Conservation (phyloP, 2,797 vertebrate species). For the Anisognathus igniventris region DNA sequence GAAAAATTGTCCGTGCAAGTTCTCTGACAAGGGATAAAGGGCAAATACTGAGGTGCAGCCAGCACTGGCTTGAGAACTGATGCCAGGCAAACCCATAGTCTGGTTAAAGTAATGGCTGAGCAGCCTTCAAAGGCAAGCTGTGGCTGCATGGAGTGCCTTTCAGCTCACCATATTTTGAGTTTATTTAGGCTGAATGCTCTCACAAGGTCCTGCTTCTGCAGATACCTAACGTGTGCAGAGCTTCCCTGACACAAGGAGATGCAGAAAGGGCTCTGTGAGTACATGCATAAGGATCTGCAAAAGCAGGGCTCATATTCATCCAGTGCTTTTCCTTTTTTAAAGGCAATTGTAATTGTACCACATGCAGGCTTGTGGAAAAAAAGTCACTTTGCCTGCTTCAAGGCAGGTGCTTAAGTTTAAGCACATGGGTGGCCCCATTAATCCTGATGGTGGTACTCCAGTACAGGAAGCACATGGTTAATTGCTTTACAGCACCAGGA, state of each 20-base stretch:
- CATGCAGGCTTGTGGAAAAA: background rate
- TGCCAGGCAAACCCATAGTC: background rate
- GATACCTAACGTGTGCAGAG: accelerated
- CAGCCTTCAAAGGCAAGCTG: background rate
- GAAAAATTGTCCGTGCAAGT: background rate
- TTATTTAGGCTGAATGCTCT: background rate
- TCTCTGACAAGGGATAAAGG: background rate
- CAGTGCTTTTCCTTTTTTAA: background rate
- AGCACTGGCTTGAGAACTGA: background rate
- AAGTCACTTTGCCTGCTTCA: slow-evolving; percentile 5
- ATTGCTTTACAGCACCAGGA: background rate
- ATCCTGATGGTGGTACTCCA: background rate
- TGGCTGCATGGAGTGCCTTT: background rate
- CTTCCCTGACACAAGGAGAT: background rate
- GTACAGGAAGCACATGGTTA: background rate
- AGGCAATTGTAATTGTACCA: background rate
- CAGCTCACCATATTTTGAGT: background rate
- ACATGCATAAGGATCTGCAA: background rate
- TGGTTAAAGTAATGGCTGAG: background rate
- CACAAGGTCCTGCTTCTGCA: background rate
- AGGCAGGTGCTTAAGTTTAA: slow-evolving; percentile 45
- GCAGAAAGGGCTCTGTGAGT: background rate
- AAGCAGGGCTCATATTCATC: background rate
- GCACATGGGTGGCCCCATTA: slow-evolving; percentile 14
- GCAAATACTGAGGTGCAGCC: background rate